A percentile compares a stretch with the other conserved stretches of the same genome.
Conservation (phyloP, 2,888 invertebrate genomes). For the Eupithecia inturbata region DNA sequence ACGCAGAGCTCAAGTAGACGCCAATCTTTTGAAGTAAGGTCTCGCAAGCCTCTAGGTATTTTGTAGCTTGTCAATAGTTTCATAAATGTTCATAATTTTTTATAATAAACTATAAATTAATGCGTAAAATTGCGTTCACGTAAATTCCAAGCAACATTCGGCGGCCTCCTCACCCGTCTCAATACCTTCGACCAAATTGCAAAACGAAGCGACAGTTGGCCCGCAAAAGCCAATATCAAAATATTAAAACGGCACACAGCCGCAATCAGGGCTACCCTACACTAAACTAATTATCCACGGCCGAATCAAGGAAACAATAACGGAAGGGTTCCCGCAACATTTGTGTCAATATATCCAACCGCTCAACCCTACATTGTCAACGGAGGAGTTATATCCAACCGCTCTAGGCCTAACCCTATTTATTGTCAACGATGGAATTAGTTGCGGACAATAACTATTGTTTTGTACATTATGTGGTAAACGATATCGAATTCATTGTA, state of each 20-base stretch:
- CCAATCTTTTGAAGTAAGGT: neutral
- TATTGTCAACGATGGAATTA: constrained; percentile 57
- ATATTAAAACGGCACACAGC: constrained; percentile 46
- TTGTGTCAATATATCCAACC: constrained; percentile 70
- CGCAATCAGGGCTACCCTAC: constrained; percentile 60
- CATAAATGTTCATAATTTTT: too few species aligned
- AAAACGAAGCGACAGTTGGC: constrained; percentile 40
- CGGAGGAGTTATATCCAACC: constrained; percentile 45
- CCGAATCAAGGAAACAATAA: constrained; percentile 79
- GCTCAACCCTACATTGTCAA: constrained; percentile 65
- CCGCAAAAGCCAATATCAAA: constrained; percentile 47
- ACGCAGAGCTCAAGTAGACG: neutral
- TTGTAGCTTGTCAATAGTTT: neutral
- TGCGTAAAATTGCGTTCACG: neutral
- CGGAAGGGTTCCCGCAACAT: constrained; percentile 67
- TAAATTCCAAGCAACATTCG: neutral
- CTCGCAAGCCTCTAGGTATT: neutral
- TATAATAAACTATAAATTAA: too few species aligned
- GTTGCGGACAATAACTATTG: constrained; percentile 44
- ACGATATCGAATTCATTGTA: neutral
- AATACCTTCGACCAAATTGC: constrained; percentile 13
- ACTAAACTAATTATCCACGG: constrained; percentile 75
- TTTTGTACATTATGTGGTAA: constrained; percentile 29
- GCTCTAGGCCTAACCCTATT: neutral
- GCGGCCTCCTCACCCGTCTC: neutral